Evolutionary conservation across 1,140 invertebrate species (phyloP), one percentile per base, ranked within the genome.

Genomic region (Oryctes rhinoceros): DNA sequence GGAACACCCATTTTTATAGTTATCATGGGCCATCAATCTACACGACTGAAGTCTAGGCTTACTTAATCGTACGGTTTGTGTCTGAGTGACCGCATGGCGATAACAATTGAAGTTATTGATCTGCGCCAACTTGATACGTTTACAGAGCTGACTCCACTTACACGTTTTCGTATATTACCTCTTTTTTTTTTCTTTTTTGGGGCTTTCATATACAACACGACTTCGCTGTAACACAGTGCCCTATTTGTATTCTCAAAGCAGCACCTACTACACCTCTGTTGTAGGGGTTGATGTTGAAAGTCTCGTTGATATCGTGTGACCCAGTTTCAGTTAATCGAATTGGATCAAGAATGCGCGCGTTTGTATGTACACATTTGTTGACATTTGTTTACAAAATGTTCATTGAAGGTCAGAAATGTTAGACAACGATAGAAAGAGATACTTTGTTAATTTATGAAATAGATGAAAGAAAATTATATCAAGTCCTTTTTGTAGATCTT

Each of bases 61-160:
- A 10, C 39, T 20, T 62, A 13, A 62, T 62, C 13, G 53, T 62
- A n/a, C 1, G 15, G 53, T 4, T 62, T 62, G 15, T 62, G 5
- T 62, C 13, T 30, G 30, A 76, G 11, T 76, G 74, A 76, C 74
- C 74, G 74, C 74, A 76, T 76, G 74, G 74, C 30, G 44, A 76
- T 76, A 76, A 76, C 74, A 76, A 76, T 76, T 44, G n/a, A 37
- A 44, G 15, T 76, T 76, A 76, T 76, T 76, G 74, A 76, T 76
- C 74, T 76, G 74, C 74, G 74, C 74, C 74, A 48, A 76, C 1
- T 53, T 18, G 71, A 71, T 74, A 79, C 48, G 48, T 53, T 78
- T 48, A 15, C 77, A 35, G 20, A n/a, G 37, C 13, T 11, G 5
- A 4, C 3, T 62, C 15, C 13, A 13, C 20, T n/a, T 62, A 18